Percentiles rank a stretch among this genome's conserved stretches.
phyloP scores from a whole-genome alignment of 2,113 vertebrate genomes.

The Phyllostomus discolor region DNA sequence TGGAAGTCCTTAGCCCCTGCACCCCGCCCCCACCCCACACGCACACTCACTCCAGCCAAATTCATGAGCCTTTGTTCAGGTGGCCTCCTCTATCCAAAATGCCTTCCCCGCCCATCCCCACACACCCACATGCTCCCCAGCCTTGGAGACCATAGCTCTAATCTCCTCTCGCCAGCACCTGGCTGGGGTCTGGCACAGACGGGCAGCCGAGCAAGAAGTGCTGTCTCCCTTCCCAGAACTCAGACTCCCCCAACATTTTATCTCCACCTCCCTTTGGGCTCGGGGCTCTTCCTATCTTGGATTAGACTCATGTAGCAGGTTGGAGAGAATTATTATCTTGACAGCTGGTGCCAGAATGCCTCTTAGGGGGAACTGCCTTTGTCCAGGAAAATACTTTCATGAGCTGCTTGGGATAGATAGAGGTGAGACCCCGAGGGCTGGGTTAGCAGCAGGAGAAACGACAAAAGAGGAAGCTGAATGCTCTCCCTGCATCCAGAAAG shows the following conservation, averaged over 20 bases:
- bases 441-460: neutral
- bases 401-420: conserved; percentile 45
- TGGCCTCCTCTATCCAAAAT: neutral
- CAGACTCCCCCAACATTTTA: neutral
- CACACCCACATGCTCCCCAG: neutral
- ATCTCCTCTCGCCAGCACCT: conserved; percentile 53
- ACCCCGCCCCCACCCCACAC: neutral
- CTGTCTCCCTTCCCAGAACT: conserved; percentile 32
- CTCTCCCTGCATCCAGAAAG: neutral
- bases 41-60: neutral
- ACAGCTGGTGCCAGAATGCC: conserved; percentile 67
- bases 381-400: conserved; percentile 51
- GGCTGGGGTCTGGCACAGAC: neutral
- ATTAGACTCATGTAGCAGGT: conserved; percentile 59
- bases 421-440: conserved; percentile 54
- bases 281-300: conserved; percentile 52
- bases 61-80: neutral
- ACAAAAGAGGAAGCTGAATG: neutral
- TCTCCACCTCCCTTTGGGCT: conserved; percentile 54
- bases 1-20: neutral
- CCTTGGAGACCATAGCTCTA: neutral
- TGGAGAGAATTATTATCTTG: conserved; percentile 67
- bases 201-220: neutral
- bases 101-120: neutral
- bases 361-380: conserved; percentile 63